Conservation (phyloP, 1,140 invertebrate genomes). For the Caerostris extrusa region DNA sequence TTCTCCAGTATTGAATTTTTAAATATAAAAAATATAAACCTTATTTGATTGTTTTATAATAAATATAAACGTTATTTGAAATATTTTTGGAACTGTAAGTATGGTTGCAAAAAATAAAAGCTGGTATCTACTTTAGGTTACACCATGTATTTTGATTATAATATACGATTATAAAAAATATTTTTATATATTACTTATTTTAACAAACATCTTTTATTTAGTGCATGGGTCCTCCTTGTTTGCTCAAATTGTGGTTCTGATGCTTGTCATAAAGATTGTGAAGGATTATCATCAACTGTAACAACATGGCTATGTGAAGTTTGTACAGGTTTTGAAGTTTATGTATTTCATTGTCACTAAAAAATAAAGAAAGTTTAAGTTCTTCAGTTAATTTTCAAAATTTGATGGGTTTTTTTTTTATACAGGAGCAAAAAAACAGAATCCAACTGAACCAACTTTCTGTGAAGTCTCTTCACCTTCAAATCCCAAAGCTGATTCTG, state of each 20-base stretch:
- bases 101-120: background rate
- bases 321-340: constrained; percentile 27
- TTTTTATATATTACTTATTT: background rate
- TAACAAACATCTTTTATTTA: background rate
- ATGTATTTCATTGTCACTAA: background rate
- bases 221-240: background rate
- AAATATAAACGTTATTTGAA: too few relatives aligned
- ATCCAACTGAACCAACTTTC: background rate
- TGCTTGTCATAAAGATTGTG: background rate
- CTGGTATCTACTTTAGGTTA: background rate
- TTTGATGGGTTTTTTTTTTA: background rate
- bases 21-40: too few relatives aligned
- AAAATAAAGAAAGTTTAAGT: background rate
- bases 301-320: background rate
- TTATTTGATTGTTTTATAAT: background rate
- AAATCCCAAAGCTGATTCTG: background rate
- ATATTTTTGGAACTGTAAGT: background rate
- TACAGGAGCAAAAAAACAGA: background rate
- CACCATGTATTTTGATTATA: background rate
- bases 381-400: background rate
- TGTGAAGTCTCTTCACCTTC: too few relatives aligned
- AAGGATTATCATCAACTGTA: background rate
- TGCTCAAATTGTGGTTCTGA: constrained; percentile 28
- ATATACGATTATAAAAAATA: background rate
- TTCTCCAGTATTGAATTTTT: too few relatives aligned